A percentile compares a stretch with the other conserved stretches of the same genome.
These are phyloP conservation scores for Microplitis demolitor DNA, from an alignment of 1,140 invertebrate species.

Conservation along the genomic window DNA sequence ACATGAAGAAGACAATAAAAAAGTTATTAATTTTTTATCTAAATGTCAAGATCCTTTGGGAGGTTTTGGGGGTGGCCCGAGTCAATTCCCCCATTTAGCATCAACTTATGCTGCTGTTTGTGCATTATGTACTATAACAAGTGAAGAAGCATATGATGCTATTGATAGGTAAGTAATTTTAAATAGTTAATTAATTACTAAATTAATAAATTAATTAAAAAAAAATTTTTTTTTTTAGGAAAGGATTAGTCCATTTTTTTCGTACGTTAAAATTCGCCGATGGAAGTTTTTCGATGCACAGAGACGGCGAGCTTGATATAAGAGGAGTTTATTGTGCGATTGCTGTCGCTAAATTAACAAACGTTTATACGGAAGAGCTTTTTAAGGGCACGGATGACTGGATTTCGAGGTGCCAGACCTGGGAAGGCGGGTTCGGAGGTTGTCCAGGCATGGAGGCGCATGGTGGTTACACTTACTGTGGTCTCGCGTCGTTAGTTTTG, in stretches of 20 bases:
- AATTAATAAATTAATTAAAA: constrained; percentile 6
- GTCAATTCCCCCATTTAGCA: constrained; percentile 90
- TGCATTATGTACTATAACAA: constrained; percentile 87
- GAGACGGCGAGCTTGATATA: constrained; percentile 94
- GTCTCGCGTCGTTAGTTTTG: constrained; percentile 84
- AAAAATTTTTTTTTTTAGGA: constrained; percentile 53
- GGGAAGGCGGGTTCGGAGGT: constrained; percentile 97
- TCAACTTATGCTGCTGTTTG: constrained; percentile 97
- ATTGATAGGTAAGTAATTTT: constrained; percentile 75
- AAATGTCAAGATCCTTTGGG: constrained; percentile 82
- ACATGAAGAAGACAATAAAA: constrained; percentile 68
- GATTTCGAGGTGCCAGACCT: constrained; percentile 93
- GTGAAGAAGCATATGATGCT: constrained; percentile 81
- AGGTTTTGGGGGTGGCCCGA: constrained; percentile 93
- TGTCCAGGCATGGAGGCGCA: constrained; percentile 96
- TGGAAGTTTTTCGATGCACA: constrained; percentile 90
- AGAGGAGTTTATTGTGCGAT: constrained; percentile 95
- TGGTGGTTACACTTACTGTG: constrained; percentile 98
- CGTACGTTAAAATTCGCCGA: constrained; percentile 77
- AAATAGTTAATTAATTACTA: constrained; percentile 7
- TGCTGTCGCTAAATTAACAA: constrained; percentile 86
- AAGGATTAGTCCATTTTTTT: constrained; percentile 77
- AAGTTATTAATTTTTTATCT: constrained; percentile 72
- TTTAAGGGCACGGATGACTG: constrained; percentile 89
- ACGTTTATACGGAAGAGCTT: constrained; percentile 76